phyloP scores from a whole-genome alignment of 2,797 vertebrate species.

The Ctenosaura bakeri region DNA sequence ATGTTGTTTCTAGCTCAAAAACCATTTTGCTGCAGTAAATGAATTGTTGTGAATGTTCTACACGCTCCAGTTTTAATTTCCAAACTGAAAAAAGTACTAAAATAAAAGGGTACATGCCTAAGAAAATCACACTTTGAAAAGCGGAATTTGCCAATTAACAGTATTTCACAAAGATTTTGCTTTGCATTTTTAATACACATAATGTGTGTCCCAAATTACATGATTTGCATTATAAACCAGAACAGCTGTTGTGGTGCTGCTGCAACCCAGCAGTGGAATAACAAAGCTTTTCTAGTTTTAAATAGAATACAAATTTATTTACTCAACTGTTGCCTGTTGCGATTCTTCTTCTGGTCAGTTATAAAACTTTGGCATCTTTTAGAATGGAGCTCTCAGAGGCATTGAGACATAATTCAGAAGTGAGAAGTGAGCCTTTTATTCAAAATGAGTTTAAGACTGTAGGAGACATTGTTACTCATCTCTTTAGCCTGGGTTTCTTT shows the following conservation, averaged over 20 bases:
- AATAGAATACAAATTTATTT: constrained; percentile 74
- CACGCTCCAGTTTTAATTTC: constrained; percentile 58
- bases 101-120: constrained; percentile 71
- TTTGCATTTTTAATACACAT: constrained; percentile 79
- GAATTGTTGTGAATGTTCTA: constrained; percentile 65
- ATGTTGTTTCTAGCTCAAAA: constrained; percentile 52
- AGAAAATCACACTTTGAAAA: constrained; percentile 76
- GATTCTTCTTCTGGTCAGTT: constrained; percentile 45
- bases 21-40: constrained; percentile 53
- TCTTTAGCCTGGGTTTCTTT: constrained; percentile 6
- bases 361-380: constrained; percentile 20
- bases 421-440: background rate
- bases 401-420: constrained; percentile 2
- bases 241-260: constrained; percentile 68
- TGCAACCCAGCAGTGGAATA: constrained; percentile 68
- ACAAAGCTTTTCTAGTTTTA: constrained; percentile 71
- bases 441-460: too few species aligned
- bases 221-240: constrained; percentile 77
- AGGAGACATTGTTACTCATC: background rate
- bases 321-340: constrained; percentile 59
- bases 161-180: constrained; percentile 70
- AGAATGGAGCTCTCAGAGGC: constrained; percentile 7
- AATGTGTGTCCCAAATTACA: constrained; percentile 75
- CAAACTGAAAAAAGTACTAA: constrained; percentile 44
- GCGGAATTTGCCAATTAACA: constrained; percentile 74